A percentile compares a stretch with the other conserved stretches of the same genome.
Evolutionary conservation across 2,113 vertebrate genomes (phyloP).

Genomic region (Sphaerodactylus townsendi): DNA sequence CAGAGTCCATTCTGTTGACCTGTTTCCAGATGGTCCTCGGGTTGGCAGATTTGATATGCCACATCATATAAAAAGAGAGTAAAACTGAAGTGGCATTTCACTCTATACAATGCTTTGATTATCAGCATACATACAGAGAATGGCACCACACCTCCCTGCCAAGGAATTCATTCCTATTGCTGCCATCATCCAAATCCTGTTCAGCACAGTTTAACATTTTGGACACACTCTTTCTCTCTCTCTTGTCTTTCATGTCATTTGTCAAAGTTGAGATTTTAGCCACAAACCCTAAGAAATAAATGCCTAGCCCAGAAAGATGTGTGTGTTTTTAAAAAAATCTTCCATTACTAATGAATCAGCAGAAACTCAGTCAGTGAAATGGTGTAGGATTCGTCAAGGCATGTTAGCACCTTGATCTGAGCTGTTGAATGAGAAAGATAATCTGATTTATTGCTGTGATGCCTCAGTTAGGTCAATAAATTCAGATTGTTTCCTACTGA

Average conservation of each 20-base stretch:
- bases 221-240: neutral
- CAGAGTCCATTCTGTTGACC: slow-evolving; percentile 54
- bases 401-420: no score
- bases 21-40: slow-evolving; percentile 65
- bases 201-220: slow-evolving; percentile 42
- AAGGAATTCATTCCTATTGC: slow-evolving; percentile 47
- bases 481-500: no score
- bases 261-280: slow-evolving; percentile 2
- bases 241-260: slow-evolving; percentile 22
- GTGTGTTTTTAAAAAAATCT: neutral
- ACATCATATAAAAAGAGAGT: slow-evolving; percentile 66
- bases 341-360: no score
- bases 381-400: no score
- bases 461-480: no score
- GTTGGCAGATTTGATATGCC: slow-evolving; percentile 70
- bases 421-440: no score
- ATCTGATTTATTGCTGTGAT: no score
- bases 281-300: neutral
- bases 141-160: slow-evolving; percentile 29
- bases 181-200: slow-evolving; percentile 33
- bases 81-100: slow-evolving; percentile 69
- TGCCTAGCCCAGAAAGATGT: neutral
- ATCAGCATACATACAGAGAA: slow-evolving; percentile 47
- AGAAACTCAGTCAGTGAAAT: no score
- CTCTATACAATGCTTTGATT: slow-evolving; percentile 59